These are phyloP conservation scores for Pundamilia nyererei DNA, from an alignment of 2,113 vertebrate species.

Conservation along the genomic window DNA sequence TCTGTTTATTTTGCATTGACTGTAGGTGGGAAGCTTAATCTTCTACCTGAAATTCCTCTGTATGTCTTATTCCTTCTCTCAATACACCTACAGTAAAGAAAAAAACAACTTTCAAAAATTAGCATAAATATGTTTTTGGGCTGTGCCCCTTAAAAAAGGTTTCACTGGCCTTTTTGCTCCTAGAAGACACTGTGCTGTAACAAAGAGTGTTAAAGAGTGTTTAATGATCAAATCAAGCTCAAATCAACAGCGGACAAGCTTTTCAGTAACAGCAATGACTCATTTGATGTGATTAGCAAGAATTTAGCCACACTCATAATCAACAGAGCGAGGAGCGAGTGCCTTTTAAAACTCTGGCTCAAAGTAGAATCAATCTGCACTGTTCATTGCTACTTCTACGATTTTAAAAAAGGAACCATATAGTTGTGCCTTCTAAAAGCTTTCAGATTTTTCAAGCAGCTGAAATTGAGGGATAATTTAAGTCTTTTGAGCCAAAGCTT, in stretches of 20 bases:
- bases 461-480: not conserved
- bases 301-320: not conserved
- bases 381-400: not conserved
- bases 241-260: not conserved
- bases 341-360: not conserved
- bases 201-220: not conserved
- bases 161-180: not conserved
- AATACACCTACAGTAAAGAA: not conserved
- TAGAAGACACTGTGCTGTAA: not conserved
- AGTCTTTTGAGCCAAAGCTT: not conserved
- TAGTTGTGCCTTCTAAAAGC: not conserved
- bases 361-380: not conserved
- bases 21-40: conserved; percentile 54
- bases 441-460: not conserved
- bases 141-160: not conserved
- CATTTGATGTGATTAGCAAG: not conserved
- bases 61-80: not conserved
- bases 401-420: not conserved
- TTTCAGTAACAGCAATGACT: not conserved
- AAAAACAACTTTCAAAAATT: not conserved
- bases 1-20: conserved; percentile 51
- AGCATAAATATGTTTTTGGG: not conserved
- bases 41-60: conserved; percentile 18
- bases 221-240: not conserved
- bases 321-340: not conserved